Evolutionary conservation across 1,140 invertebrate genomes (phyloP), one percentile per base, ranked within the genome.

Genomic region (Drosophila ironensis): DNA sequence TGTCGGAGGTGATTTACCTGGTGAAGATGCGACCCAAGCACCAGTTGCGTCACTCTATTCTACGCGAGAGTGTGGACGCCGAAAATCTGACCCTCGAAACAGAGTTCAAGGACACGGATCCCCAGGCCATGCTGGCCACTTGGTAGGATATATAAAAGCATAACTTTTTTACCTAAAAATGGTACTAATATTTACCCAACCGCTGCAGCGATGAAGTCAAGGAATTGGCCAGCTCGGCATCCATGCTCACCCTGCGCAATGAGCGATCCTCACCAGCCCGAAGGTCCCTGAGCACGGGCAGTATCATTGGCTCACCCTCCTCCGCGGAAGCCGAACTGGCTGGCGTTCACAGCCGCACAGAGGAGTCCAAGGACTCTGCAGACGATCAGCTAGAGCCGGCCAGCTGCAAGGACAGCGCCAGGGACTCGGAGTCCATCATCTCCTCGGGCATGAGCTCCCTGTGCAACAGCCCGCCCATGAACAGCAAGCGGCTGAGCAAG

Each of bases 1-100:
- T 95, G 19, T 94, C 94, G 5, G 94, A 95, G 90, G 93, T 94
- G 4, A 92, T 94, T 42, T 94, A 94, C n/a, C 75, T 94, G 44
- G 92, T 93, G 4, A 90, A 92, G 75, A 87, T 92, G 70, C 74
- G 91, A 41, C 91, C 91, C 24, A 90, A 89, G 33, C 80, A 72
- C 42, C 69, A 87, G n/a, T 53, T 89, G 19, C 75, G 87, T 0
- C 89, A 89, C 41, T 89, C 80, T n/a, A 89, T 89, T n/a, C 33
- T 90, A 5, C 72, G 89, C 9, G 89, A 90, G 40, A 90, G 89
- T 25, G 74, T 88, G 24, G 87, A 89, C 37, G 76, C 87, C 3
- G 88, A 90, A 44, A 74, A 81, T 60, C 46, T 89, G 20, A 77
- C 74, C 2, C 20, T 48, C n/a, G 88, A 89, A 14, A 88, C 88